Evolutionary conservation across 2,888 invertebrate genomes (phyloP), one percentile per base, ranked within the genome.

Genomic region (Eupithecia abbreviata): DNA sequence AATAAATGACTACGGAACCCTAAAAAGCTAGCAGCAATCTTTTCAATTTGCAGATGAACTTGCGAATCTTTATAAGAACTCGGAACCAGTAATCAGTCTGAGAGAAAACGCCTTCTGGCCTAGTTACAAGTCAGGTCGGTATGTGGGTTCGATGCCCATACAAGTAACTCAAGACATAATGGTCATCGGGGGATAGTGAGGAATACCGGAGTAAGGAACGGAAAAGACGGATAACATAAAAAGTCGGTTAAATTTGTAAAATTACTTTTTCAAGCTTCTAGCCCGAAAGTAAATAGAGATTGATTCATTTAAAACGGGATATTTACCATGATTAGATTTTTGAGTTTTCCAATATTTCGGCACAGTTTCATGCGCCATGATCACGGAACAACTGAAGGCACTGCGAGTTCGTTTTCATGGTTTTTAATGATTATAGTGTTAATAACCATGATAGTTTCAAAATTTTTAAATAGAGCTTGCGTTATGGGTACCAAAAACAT

Each of bases 41-140:
- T 10, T 30, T 10, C 62, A 62, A 12, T 62, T 30, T 62, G 62
- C 62, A 62, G 1, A 62, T 62, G 12, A 62, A 62, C 30, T 62
- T 71, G 51, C 66, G 45, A 71, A 66, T 65, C 49, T 30, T 51
- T 49, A 71, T 47, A 73, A 70, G 70, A 73, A 69, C 42, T 13
- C 71, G 49, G 12, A 49, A 55, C 73, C 49, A 68, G 67, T 62
- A 30, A 30, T 62, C 67, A 4, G 67, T 68, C 30, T 45, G 66
- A 30, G 73, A 66, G 79, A 79, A 79, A 79, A 72, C 70, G 75
- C 15, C 75, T 72, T 42, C 41, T 75, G 70, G 66, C 77, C 77
- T 66, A 77, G 72, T 70, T 72, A 41, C 45, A 49, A 65, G 10
- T 10, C n/a, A 43, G 67, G n/a, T 9, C 9, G 67, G 67, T 68